Conservation (phyloP, 1,140 invertebrate species). For the Marisa cornuarietis region DNA sequence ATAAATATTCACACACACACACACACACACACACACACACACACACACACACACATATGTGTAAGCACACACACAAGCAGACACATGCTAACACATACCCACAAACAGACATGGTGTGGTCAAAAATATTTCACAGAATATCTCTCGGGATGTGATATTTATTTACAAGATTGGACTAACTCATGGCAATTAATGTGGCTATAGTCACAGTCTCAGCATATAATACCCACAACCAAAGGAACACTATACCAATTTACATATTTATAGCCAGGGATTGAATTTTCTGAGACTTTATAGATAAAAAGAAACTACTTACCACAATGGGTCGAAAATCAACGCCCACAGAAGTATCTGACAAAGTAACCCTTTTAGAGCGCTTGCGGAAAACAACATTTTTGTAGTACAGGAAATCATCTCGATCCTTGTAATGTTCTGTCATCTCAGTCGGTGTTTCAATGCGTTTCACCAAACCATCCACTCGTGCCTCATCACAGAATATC, state of each 20-base stretch:
- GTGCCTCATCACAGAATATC: conserved; percentile 76
- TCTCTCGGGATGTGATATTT: too few relatives aligned
- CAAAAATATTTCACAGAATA: too few relatives aligned
- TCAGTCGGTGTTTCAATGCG: conserved; percentile 71
- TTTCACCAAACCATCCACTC: conserved; percentile 75
- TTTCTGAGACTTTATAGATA: too few relatives aligned
- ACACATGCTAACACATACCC: not conserved
- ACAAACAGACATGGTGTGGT: not conserved
- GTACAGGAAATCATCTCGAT: conserved; percentile 73
- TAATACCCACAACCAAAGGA: too few relatives aligned
- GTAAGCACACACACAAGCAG: not conserved
- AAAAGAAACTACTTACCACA: conserved; percentile 55
- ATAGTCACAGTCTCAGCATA: too few relatives aligned
- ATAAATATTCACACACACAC: not conserved
- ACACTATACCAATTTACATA: too few relatives aligned
- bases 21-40: not conserved
- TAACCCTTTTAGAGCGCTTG: conserved; percentile 62
- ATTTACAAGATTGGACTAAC: too few relatives aligned
- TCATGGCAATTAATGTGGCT: too few relatives aligned
- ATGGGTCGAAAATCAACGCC: conserved; percentile 61
- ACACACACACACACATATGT: not conserved
- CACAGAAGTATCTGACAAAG: conserved; percentile 44
- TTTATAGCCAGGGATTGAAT: too few relatives aligned
- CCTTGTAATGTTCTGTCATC: conserved; percentile 74
- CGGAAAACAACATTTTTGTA: conserved; percentile 68